Evolutionary conservation across 2,797 vertebrate genomes (phyloP).

Genomic region (Semotilus atromaculatus): DNA sequence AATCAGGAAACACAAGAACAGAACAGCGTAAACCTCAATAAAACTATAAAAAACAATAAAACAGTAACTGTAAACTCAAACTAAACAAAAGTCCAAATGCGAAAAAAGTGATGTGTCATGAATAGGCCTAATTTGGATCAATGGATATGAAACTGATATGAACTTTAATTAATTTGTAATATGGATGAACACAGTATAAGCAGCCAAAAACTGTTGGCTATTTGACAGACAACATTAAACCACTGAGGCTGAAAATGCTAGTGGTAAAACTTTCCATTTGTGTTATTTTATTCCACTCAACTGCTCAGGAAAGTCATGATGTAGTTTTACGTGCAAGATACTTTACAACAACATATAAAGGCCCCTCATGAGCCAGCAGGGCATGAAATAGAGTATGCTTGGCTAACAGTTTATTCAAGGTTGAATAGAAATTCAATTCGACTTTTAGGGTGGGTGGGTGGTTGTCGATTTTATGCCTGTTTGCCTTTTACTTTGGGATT

Average conservation of each 20-base stretch:
- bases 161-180: not conserved
- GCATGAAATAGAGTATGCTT: constrained; percentile 77
- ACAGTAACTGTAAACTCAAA: not conserved
- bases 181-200: not conserved
- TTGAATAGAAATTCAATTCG: constrained; percentile 69
- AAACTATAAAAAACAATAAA: not conserved
- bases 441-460: constrained; percentile 67
- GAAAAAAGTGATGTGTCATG: not conserved
- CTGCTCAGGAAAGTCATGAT: constrained; percentile 58
- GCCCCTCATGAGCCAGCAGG: constrained; percentile 67
- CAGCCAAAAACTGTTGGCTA: not conserved
- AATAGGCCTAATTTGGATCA: not conserved
- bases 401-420: constrained; percentile 65
- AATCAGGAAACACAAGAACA: not conserved
- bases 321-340: constrained; percentile 64
- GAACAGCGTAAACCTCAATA: not conserved
- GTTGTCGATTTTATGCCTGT: constrained; percentile 60
- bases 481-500: constrained; percentile 52
- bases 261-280: constrained; percentile 64
- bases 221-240: constrained; percentile 44
- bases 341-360: constrained; percentile 50
- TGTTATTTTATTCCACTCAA: constrained; percentile 57
- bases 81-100: not conserved
- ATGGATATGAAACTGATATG: not conserved
- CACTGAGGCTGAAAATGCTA: constrained; percentile 43